Conservation (phyloP, 2,113 vertebrate genomes). For the Aix galericulata region DNA sequence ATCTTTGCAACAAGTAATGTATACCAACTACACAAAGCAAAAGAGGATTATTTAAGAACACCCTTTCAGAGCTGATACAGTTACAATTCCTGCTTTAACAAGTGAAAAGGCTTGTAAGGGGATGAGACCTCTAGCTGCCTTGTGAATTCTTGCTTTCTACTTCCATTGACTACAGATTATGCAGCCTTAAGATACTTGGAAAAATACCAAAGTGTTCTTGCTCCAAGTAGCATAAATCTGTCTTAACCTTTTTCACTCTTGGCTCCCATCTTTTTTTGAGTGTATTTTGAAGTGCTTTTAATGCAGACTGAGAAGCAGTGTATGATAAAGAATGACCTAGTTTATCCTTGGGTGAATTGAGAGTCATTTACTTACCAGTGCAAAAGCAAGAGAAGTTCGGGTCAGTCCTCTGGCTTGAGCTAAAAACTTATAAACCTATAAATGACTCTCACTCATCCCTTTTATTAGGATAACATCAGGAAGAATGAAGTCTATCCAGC, state of each 20-base stretch:
- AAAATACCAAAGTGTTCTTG: not conserved
- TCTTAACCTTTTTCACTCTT: not conserved
- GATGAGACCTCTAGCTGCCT: not conserved
- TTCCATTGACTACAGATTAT: accelerated
- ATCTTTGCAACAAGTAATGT: no score
- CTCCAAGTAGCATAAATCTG: not conserved
- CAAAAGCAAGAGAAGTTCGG: not conserved
- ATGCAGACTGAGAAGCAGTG: not conserved
- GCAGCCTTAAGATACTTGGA: no score
- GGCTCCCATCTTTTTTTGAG: not conserved
- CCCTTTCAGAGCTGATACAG: accelerated
- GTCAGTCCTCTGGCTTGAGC: not conserved
- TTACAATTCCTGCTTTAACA: not conserved
- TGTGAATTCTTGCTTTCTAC: not conserved
- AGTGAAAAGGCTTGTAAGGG: not conserved
- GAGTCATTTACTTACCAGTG: not conserved
- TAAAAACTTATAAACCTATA: not conserved
- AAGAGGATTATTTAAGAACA: not conserved
- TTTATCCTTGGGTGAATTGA: not conserved
- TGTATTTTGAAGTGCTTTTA: not conserved
- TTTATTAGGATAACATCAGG: not conserved
- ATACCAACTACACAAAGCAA: not conserved
- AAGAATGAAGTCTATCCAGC: not conserved
- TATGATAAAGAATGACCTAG: not conserved
- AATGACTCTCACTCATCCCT: not conserved